A percentile compares a stretch with the other conserved stretches of the same genome.
Conservation (phyloP, 2,888 invertebrate genomes). For the Priocnemis perturbator region DNA sequence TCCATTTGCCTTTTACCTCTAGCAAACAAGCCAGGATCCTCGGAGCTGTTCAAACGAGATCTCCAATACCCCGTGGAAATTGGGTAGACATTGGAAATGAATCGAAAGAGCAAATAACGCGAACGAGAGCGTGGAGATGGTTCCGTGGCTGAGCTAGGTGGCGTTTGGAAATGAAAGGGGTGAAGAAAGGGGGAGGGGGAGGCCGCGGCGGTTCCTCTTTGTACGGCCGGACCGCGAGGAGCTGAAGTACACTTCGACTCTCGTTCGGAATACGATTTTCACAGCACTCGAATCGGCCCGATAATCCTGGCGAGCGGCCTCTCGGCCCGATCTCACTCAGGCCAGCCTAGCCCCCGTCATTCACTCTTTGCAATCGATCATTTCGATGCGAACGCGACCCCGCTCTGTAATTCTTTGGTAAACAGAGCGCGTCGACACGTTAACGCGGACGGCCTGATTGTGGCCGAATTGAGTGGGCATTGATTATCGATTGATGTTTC, state of each 20-base stretch:
- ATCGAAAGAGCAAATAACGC: conserved; percentile 66
- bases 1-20: conserved; percentile 55
- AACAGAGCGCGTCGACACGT: too few species aligned
- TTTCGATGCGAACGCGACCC: neutral
- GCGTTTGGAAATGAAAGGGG: conserved; percentile 11
- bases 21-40: conserved; percentile 53
- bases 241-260: conserved; percentile 47
- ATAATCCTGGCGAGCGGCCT: conserved; percentile 44
- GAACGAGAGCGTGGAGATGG: conserved; percentile 26
- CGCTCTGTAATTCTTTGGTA: neutral
- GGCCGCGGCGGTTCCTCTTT: conserved; percentile 26
- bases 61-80: conserved; percentile 62
- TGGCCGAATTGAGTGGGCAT: too few species aligned
- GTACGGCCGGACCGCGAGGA: conserved; percentile 29
- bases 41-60: conserved; percentile 48
- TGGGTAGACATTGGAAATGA: conserved; percentile 68
- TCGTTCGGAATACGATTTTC: conserved; percentile 50
- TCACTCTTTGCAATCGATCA: conserved; percentile 7
- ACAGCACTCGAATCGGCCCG: conserved; percentile 43
- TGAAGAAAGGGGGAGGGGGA: neutral
- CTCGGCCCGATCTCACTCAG: conserved; percentile 36
- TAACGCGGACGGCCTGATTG: too few species aligned
- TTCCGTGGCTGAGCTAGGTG: neutral
- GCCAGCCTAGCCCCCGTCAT: too few species aligned
- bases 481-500: too few species aligned